Base-by-base conservation (phyloP, 2,797 vertebrate genomes). In the Merluccius polli region DNA sequence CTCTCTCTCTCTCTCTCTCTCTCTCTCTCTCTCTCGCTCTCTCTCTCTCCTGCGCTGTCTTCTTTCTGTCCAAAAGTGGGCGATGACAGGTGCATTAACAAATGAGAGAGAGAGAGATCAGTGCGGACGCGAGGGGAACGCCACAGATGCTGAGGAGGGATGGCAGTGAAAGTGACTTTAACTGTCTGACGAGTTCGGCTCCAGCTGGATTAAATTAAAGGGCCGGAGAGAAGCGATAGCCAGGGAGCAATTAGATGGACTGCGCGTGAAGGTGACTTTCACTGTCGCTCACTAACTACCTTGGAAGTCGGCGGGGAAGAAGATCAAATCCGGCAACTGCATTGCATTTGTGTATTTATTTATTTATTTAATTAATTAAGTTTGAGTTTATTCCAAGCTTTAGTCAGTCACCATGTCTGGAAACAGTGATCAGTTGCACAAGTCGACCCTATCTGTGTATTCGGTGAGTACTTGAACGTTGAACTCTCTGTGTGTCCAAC, bases 361-460 rank as follows among this genome's bases (percentile, higher is more conserved):
- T 79, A 65, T 75, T 65, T 31, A 31, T 18, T 74, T 52, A n/a
- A n/a, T 71, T 4, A 75, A 68, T 74, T 52, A 29, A 59, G 24
- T 44, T 48, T 65, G 24, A n/a, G 4, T 65, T 65, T 65, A 27
- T 27, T 65, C 27, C 1, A 59, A 59, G 21, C 52, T 59, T 59
- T 27, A 10, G n/a, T 65, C 10, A 12, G 59, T 4, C 85, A 86
- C n/a, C 0, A 95, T 95, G 94, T 92, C 93, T 0, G 92, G 87
- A 72, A 93, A 88, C 79, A 94, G 93, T 79, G 93, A 95, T 73
- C 90, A 92, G 72, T 85, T 95, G 33, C 92, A 94, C 86, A 91
- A 85, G 80, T 93, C 93, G 18, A 95, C 94, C 24, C 78, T 95
- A 73, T 82, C 76, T 9, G 91, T 93, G 76, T 95, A 95, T 77